A percentile compares a stretch with the other conserved stretches of the same genome.
phyloP scores from a whole-genome alignment of 92 coral and sea anemone species.

The Bergia puertoricense region DNA sequence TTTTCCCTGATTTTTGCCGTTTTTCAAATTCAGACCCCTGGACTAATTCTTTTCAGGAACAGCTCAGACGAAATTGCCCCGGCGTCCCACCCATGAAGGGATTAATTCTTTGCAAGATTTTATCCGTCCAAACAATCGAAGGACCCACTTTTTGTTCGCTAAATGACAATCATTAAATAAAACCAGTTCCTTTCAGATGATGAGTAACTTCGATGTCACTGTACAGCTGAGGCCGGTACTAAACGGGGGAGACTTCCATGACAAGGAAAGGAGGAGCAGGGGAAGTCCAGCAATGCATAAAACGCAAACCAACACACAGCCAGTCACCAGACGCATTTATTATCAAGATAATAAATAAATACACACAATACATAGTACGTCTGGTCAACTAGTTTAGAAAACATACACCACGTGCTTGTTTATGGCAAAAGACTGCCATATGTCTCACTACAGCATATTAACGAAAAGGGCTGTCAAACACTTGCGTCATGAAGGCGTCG shows the following conservation, averaged over 20 bases:
- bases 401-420: conserved; percentile 5
- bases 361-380: conserved; percentile 21
- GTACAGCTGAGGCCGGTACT: too few relatives aligned
- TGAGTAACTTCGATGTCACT: too few relatives aligned
- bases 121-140: too few relatives aligned
- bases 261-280: not conserved
- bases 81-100: too few relatives aligned
- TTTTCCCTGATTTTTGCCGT: too few relatives aligned
- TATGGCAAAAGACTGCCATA: not conserved
- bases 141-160: too few relatives aligned
- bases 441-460: not conserved
- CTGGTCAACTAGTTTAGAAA: conserved; percentile 9
- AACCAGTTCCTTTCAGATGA: not conserved
- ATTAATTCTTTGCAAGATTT: too few relatives aligned
- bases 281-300: not conserved
- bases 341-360: conserved; percentile 39
- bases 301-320: not conserved
- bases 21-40: too few relatives aligned
- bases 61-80: too few relatives aligned
- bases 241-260: not conserved
- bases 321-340: conserved; percentile 36
- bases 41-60: too few relatives aligned
- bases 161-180: too few relatives aligned
- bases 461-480: not conserved
- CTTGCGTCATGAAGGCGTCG: not conserved